Evolutionary conservation across 2,888 invertebrate genomes (phyloP).

Genomic region (Baccha elongata): DNA sequence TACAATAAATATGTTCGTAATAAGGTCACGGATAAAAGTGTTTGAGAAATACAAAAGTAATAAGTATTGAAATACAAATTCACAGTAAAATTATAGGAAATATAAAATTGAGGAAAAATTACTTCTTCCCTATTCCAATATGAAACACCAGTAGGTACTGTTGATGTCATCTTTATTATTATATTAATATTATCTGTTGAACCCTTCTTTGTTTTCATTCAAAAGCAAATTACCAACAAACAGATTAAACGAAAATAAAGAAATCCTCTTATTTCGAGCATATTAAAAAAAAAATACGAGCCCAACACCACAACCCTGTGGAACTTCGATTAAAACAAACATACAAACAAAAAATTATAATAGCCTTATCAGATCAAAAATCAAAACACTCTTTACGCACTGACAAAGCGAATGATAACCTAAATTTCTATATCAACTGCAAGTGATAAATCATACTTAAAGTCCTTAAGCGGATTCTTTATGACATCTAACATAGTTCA

Average conservation of each 20-base stretch:
- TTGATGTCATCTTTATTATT: too few species aligned
- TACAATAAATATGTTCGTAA: too few species aligned
- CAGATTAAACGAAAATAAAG: background rate
- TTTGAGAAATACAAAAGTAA: too few species aligned
- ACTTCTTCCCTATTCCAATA: too few species aligned
- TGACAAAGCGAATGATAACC: background rate
- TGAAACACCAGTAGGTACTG: too few species aligned
- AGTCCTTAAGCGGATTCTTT: conserved; percentile 66
- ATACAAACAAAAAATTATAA: background rate
- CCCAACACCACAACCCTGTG: conserved; percentile 15
- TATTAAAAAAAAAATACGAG: conserved; percentile 3
- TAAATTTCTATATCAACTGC: conserved; percentile 24
- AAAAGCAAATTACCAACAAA: background rate
- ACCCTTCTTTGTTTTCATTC: too few species aligned
- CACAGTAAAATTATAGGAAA: too few species aligned
- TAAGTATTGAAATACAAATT: too few species aligned
- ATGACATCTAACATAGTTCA: conserved; percentile 61
- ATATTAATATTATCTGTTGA: too few species aligned
- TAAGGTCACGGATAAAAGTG: too few species aligned
- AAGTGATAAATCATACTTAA: conserved; percentile 64
- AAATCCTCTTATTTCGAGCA: background rate
- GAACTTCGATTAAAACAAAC: conserved; percentile 11
- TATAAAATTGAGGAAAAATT: too few species aligned
- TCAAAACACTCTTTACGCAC: conserved; percentile 49
- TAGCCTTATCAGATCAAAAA: conserved; percentile 15